These are phyloP conservation scores for Apistogramma diplotaenia DNA, from an alignment of 2,113 vertebrate species.

Conservation along the genomic window DNA sequence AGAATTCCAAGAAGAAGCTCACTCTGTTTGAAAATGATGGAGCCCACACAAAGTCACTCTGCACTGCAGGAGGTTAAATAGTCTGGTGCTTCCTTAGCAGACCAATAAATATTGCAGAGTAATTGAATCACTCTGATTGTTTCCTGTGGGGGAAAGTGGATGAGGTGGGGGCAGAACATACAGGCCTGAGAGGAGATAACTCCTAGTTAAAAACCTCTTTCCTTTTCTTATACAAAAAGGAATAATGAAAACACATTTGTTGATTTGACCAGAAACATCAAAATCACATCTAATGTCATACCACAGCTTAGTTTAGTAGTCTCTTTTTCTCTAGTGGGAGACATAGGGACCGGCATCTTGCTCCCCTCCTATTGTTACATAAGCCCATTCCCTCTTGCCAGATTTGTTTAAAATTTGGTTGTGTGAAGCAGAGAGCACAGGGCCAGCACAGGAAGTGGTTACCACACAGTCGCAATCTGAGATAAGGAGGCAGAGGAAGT, in stretches of 20 bases:
- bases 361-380: conserved; percentile 64
- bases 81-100: conserved; percentile 9
- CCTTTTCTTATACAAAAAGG: neutral
- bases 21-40: neutral
- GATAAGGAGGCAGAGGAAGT: conserved; percentile 53
- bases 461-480: conserved; percentile 31
- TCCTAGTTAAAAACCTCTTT: conserved; percentile 10
- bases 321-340: conserved; percentile 17
- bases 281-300: neutral
- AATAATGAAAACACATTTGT: conserved; percentile 27
- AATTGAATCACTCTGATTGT: conserved; percentile 70
- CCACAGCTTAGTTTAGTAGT: neutral
- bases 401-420: conserved; percentile 78
- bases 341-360: conserved; percentile 37
- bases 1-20: neutral
- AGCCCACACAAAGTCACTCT: conserved; percentile 8
- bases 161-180: conserved; percentile 21
- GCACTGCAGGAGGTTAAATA: conserved; percentile 10
- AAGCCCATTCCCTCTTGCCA: conserved; percentile 62
- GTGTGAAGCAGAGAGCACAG: conserved; percentile 50
- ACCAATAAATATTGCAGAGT: conserved; percentile 64
- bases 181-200: neutral
- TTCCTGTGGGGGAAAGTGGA: conserved; percentile 59
- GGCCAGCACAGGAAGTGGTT: conserved; percentile 60
- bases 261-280: conserved; percentile 13